Evolutionary conservation across 2,797 vertebrate species (phyloP), one percentile per base, ranked within the genome.

Genomic region (Hybognathus amarus): DNA sequence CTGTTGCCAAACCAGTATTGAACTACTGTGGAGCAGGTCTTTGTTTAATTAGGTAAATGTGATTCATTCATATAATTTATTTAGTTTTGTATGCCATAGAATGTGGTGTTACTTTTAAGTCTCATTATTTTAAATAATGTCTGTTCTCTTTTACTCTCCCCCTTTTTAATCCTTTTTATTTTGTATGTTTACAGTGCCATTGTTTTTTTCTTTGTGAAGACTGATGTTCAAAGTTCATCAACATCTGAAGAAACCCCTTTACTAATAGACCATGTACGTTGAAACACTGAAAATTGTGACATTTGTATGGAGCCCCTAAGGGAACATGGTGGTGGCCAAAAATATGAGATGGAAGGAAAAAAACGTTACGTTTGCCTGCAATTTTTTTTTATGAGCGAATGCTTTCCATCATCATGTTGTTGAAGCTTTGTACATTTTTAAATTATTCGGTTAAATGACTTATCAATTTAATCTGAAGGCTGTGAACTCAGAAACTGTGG

Each of bases 151-250:
- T 76, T n/a, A 47, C 7, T 9, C 12, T 13, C 30, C 17, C 69
- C 24, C 2, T 30, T 20, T 40, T 47, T 30, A 17, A 17, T 27
- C 27, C 1, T n/a, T 11, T 20, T 22, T 2, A 22, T 18, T 22
- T 15, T 69, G 5, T 84, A n/a, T 68, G 15, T 50, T 66, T 82
- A 78, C 79, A 91, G 90, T 64, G 90, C 90, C 50, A 84, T 91
- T 24, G 88, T 87, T 70, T 90, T 91, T 82, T 91, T 91, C 85
- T 91, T 91, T 71, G 90, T 91, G 70, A 90, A 89, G 82, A 90
- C 61, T 33, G 88, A 91, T 47, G 83, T 85, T 78, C 89, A 90
- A 56, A 85, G 85, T 20, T 56, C 66, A 5, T 11, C 82, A 27
- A 74, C 79, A 4, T 77, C 87, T 36, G 90, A 91, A 69, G 90